Base-by-base conservation (phyloP, 1,140 invertebrate genomes). In the Penaeus japonicus region DNA sequence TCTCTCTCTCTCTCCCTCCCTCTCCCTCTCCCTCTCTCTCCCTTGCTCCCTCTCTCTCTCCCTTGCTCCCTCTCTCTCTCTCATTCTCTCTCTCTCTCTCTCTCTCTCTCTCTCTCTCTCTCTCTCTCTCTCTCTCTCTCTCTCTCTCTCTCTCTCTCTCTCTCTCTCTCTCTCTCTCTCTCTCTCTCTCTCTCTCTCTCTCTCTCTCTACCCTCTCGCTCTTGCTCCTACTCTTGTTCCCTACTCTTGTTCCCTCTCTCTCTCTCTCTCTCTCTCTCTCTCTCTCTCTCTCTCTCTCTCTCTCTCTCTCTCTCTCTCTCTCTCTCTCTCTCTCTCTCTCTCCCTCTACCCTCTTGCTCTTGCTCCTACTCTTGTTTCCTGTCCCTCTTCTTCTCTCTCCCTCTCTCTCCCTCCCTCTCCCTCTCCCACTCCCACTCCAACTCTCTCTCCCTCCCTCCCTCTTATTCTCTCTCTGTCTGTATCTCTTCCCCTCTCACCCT, bases 111-210 rank as follows among this genome's bases (percentile, higher is more conserved):
- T 27, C 24, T 39, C 20, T 79, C 30, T 39, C 20, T 79, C 77
- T 39, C 30, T 79, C 77, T 79, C 77, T 79, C 73, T 75, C 73
- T 20, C 73, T 77, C 73, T 77, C 73, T 77, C 73, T 77, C 73
- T 77, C 73, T 77, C 73, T 77, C 73, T 77, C 73, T 15, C 30
- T 17, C 73, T 27, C 30, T 30, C 15, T 17, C 27, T 27, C 18
- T 18, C 30, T 30, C 30, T 75, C 73, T 30, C 27, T 27, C 15
- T 75, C 15, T 15, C 15, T 22, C 30, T 75, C 73, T 75, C 17
- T 15, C 15, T 75, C 30, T 27, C 27, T 27, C 27, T 75, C 30
- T 75, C 30, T 75, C 30, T 30, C 27, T 32, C 32, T 27, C 30
- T 75, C 30, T 75, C 30, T 30, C 73, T 2, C 20, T 35, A 5